Conservation (phyloP, 2,888 invertebrate species). For the Busseola fusca region DNA sequence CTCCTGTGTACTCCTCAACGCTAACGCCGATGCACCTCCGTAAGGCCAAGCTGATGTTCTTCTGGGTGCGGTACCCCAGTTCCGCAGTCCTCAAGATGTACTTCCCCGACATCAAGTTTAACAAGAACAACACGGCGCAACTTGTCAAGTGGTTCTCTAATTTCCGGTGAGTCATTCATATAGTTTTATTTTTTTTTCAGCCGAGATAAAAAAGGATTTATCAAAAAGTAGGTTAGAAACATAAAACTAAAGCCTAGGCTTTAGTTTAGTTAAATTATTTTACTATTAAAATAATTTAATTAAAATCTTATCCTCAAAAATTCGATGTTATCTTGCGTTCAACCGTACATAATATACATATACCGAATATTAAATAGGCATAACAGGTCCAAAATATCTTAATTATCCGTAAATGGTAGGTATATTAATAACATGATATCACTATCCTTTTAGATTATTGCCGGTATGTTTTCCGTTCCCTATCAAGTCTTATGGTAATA, state of each 20-base stretch:
- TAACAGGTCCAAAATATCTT: conserved; percentile 32
- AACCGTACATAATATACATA: not conserved
- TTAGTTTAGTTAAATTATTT: too few species aligned
- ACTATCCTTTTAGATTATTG: conserved; percentile 38
- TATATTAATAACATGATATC: conserved; percentile 25
- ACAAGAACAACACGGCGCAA: conserved; percentile 99
- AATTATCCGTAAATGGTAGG: conserved; percentile 44
- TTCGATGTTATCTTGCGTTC: conserved; percentile 1
- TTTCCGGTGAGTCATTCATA: conserved; percentile 95
- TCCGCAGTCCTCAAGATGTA: conserved; percentile 99
- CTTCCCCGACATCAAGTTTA: conserved; percentile 99
- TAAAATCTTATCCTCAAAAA: conserved; percentile 22
- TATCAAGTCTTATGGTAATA: conserved; percentile 50
- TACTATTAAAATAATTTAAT: not conserved
- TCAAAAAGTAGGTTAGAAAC: not conserved
- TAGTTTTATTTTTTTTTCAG: conserved; percentile 34
- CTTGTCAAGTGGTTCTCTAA: conserved; percentile 99
- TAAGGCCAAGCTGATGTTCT: conserved; percentile 99
- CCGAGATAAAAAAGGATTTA: not conserved
- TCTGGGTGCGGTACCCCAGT: conserved; percentile 99
- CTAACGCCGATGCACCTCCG: conserved; percentile 99
- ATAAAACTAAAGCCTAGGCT: not conserved
- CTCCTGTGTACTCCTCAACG: conserved; percentile 97
- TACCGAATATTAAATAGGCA: not conserved
- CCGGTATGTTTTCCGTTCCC: conserved; percentile 37